Base-by-base conservation (phyloP, 2,888 invertebrate genomes). In the Synanthedon andrenaeformis region DNA sequence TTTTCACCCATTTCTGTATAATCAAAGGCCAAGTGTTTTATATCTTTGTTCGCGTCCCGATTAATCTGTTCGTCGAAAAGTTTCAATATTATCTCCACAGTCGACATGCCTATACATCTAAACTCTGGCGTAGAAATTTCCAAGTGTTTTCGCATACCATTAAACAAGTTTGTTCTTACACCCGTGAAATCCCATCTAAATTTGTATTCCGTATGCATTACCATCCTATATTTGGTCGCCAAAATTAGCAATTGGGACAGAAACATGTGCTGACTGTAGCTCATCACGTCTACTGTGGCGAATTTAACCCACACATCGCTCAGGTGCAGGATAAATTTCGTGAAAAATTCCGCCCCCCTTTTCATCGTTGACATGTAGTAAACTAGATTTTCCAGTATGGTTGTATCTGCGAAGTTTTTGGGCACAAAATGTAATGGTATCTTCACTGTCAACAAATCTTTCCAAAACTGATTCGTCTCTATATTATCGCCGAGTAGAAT, bases 91-190 rank as follows among this genome's bases (percentile, higher is more conserved):
- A 92, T 79, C 67, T 94, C 94, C 0, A 92, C 90, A 0, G 92
- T 90, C 28, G 92, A 89, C 94, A 95, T 95, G 0, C 95, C 95
- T 5, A 93, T 82, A 41, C 89, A 88, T 56, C 94, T 79, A 12
- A 93, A 84, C 49, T 89, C 82, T 35, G 83, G 77, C 35, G 91
- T 83, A 0, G 91, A 76, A 0, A 91, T 90, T 64, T 93, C 91
- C 53, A 96, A 78, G 76, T 95, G 94, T 56, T 89, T 82, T 0
- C 91, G 89, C 63, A 94, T 89, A 0, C 94, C 94, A 35, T 88
- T 79, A 59, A 91, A 90, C 1, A 94, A 65, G 52, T 89, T 84
- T 17, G 77, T 75, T 62, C 89, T 88, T 0, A 92, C 66, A 14
- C 82, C 82, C 0, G 62, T 59, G 1, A 76, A 56, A 8, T 74